Percentiles rank a stretch among this genome's conserved stretches.
Conservation (phyloP, 1,140 invertebrate species). For the Batillaria attramentaria region DNA sequence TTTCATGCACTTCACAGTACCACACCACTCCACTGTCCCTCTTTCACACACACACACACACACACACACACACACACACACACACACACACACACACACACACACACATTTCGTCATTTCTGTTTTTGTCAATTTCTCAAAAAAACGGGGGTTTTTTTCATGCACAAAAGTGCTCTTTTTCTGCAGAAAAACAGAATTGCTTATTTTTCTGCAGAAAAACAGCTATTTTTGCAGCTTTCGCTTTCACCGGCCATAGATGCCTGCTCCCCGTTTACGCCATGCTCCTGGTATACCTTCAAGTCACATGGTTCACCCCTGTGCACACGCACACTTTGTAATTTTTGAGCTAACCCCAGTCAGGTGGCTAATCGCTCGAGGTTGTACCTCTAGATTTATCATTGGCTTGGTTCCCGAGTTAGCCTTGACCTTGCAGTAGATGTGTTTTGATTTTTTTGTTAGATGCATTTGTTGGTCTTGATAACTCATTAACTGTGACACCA, state of each 20-base stretch:
- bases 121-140: neutral
- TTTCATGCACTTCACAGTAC: neutral
- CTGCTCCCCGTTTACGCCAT: neutral
- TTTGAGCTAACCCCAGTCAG: too few species aligned
- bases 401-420: too few species aligned
- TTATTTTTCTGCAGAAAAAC: neutral
- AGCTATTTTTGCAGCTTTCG: neutral
- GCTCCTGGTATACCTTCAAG: too few species aligned
- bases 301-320: too few species aligned
- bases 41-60: neutral
- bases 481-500: neutral
- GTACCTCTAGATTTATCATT: too few species aligned
- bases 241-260: neutral
- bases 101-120: neutral
- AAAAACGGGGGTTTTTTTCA: neutral
- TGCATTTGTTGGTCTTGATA: too few species aligned
- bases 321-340: too few species aligned
- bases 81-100: conserved; percentile 4
- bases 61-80: conserved; percentile 13
- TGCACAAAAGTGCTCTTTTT: too few species aligned
- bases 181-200: neutral
- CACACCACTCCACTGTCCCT: neutral
- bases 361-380: too few species aligned
- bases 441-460: neutral
- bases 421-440: neutral